phyloP scores from a whole-genome alignment of 2,113 vertebrate species.

The Atlantisia rogersi region DNA sequence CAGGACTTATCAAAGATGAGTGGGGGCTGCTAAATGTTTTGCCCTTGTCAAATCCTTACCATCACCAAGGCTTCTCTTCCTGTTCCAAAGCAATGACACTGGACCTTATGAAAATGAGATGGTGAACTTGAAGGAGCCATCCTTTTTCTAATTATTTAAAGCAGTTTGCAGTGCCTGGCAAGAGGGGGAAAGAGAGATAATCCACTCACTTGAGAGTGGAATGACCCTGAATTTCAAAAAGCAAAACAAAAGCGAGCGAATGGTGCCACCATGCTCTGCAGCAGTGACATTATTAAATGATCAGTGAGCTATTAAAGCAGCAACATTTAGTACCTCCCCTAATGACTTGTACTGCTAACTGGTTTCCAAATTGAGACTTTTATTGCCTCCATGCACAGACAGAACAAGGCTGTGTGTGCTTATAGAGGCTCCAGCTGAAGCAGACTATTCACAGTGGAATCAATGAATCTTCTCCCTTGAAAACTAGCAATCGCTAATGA shows the following conservation, averaged over 20 bases:
- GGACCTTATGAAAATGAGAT: constrained; percentile 63
- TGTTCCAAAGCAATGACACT: constrained; percentile 47
- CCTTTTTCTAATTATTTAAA: constrained; percentile 68
- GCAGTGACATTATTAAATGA: constrained; percentile 73
- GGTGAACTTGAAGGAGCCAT: constrained; percentile 48
- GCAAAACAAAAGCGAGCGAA: constrained; percentile 63
- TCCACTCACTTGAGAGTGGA: constrained; percentile 54
- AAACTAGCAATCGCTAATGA: neutral
- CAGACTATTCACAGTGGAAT: constrained; percentile 12
- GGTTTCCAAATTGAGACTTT: constrained; percentile 71
- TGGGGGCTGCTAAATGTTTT: constrained; percentile 61
- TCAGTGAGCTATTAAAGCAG: constrained; percentile 74
- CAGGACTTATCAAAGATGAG: constrained; percentile 72
- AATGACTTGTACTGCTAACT: constrained; percentile 69
- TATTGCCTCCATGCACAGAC: constrained; percentile 51
- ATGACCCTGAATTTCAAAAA: constrained; percentile 70
- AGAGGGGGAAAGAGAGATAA: constrained; percentile 38
- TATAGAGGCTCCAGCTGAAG: constrained; percentile 18
- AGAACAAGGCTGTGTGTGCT: constrained; percentile 34
- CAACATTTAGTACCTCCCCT: constrained; percentile 67
- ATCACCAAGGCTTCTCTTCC: neutral
- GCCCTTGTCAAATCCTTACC: constrained; percentile 72
- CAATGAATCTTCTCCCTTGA: constrained; percentile 22
- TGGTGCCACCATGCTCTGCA: constrained; percentile 64
- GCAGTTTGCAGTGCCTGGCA: constrained; percentile 39